Evolutionary conservation across 1,140 invertebrate species (phyloP), one percentile per base, ranked within the genome.

Genomic region (Solenopsis fugax): DNA sequence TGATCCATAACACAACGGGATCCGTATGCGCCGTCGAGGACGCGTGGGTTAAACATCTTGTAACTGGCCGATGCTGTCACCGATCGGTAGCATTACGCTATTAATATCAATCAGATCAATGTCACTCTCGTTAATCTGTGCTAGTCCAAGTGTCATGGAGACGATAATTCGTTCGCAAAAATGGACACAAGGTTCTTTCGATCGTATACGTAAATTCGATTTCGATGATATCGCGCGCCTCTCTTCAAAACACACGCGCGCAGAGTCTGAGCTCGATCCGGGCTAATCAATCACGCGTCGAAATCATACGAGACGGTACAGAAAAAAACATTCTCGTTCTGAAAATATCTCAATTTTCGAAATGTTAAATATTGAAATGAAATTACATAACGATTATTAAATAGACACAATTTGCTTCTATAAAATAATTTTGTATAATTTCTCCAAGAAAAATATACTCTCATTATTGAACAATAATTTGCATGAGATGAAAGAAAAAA

Each of bases 61-160:
- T 48, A 67, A 73, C 54, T 7, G 56, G 18, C 34, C n/a, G 80
- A 72, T 60, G 77, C 34, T 69, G 64, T 81, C 77, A 84, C 54
- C 54, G 80, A 75, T 84, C 45, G 69, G 29, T 29, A 29, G 45
- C 50, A 81, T 81, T 56, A 62, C 48, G n/a, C 54, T 75, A 84
- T 84, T 84, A 84, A 84, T 84, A 73, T 84, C 80, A 84, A 84
- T 50, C 41, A 75, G 69, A 84, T 84, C 80, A 84, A 84, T 84
- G 80, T 84, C 80, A 71, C 24, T 13, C 29, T 21, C 24, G 48
- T 60, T 73, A 75, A 84, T 84, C 80, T 84, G 69, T 60, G 80
- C 67, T 73, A 50, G 69, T 24, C 80, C 54, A 60, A 84, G 29
- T 75, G 69, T 75, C 80, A 62, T 18, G 37, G 80, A 82, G 67